A percentile compares a stretch with the other conserved stretches of the same genome.
These are phyloP conservation scores for Drosophila subsilvestris DNA, from an alignment of 2,888 invertebrate genomes.

Conservation along the genomic window DNA sequence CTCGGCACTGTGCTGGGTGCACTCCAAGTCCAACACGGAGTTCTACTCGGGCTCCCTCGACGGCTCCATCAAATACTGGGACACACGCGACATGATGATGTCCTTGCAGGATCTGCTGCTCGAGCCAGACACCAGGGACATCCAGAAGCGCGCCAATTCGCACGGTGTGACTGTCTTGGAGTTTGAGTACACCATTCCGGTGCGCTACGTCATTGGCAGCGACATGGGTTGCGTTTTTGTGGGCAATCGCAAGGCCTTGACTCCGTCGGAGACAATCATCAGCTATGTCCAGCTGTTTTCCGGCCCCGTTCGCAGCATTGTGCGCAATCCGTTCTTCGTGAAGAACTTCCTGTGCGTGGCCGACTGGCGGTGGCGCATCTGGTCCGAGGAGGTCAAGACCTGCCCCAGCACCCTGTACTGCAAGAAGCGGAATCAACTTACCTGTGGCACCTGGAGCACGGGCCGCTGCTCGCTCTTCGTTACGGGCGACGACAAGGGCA, in stretches of 20 bases:
- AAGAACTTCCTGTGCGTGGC: conserved; percentile 88
- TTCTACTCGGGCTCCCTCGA: conserved; percentile 96
- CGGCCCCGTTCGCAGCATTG: conserved; percentile 94
- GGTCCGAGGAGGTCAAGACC: conserved; percentile 93
- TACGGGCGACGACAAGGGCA: conserved; percentile 88
- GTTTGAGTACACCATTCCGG: conserved; percentile 89
- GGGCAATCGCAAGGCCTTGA: conserved; percentile 89
- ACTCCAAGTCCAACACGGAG: conserved; percentile 96
- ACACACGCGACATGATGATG: conserved; percentile 87
- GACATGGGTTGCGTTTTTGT: conserved; percentile 88
- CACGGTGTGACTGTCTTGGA: conserved; percentile 88
- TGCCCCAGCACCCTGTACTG: conserved; percentile 94
- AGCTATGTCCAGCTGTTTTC: conserved; percentile 85
- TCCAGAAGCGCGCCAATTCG: conserved; percentile 85
- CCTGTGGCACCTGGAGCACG: conserved; percentile 93
- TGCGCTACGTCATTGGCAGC: conserved; percentile 90
- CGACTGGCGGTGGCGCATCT: conserved; percentile 87
- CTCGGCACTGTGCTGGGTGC: conserved; percentile 93
- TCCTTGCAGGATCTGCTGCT: conserved; percentile 87
- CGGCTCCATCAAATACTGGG: conserved; percentile 88
- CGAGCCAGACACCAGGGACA: conserved; percentile 86
- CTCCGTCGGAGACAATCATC: conserved; percentile 87
- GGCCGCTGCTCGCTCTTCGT: conserved; percentile 88
- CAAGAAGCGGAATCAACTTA: conserved; percentile 88
- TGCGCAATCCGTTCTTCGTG: conserved; percentile 87